Evolutionary conservation across 2,113 vertebrate genomes (phyloP), one percentile per base, ranked within the genome.

Genomic region (Ameiurus melas): DNA sequence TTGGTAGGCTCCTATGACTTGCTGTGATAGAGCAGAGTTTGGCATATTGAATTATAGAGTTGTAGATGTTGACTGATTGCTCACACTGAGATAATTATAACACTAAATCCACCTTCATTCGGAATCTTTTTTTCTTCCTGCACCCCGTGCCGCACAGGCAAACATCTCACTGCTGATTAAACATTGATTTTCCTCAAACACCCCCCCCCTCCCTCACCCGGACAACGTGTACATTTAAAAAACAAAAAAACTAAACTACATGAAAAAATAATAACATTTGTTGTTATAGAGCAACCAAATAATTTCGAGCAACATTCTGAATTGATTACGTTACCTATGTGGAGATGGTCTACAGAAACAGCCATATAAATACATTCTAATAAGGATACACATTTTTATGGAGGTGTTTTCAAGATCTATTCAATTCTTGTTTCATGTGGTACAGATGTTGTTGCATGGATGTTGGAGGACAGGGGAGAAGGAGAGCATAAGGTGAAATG

Each of bases 151-250:
- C 85, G 87, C 89, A 91, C 86, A 85, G 83, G 89, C 89, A 91
- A 91, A 90, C 92, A 93, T 73, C 85, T 89, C 90, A 66, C 90
- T 91, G 91, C 92, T 93, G 93, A 93, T 94, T 90, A 93, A 93
- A 93, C 92, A 93, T 93, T 92, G 93, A 93, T 93, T 93, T 93
- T 93, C 83, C 90, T 91, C 83, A 51, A 89, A 85, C 87, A n/a
- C 80, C 84, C 81, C 83, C 83, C 86, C 33, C 43, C 39, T 84
- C 86, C 88, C 88, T 85, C 89, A 87, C 85, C 53, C 83, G 93
- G 92, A 94, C 85, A 92, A 92, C 92, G 89, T 91, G 88, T 87
- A 90, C 62, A 47, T 92, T 92, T 17, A n/a, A 39, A 25, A 47
- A 20, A 89, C 86, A 89, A 88, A 62, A 86, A 83, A 20, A 30